A percentile compares a stretch with the other conserved stretches of the same genome.
Conservation (phyloP, 2,113 vertebrate genomes). For the Gymnobelideus leadbeateri region DNA sequence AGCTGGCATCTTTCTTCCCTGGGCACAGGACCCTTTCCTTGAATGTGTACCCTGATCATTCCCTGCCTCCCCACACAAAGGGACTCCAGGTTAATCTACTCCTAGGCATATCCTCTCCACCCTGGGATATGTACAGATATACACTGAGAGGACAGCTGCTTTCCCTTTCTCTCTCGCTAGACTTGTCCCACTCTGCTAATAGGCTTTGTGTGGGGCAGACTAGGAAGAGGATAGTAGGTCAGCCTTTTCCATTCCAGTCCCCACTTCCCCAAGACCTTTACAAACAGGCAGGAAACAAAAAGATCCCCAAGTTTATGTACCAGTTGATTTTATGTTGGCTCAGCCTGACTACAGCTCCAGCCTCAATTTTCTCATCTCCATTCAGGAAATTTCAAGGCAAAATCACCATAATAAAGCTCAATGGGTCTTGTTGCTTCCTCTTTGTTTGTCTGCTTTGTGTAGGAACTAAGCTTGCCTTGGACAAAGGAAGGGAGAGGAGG, state of each 20-base stretch:
- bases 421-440: background rate
- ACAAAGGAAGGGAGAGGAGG: background rate
- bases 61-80: background rate
- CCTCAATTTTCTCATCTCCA: background rate
- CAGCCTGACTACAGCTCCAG: background rate
- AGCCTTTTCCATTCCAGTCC: background rate
- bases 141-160: background rate
- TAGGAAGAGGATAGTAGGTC: background rate
- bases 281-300: background rate
- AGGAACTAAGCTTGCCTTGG: background rate
- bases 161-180: background rate
- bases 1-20: slow-evolving; percentile 4
- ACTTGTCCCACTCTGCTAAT: background rate
- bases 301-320: background rate
- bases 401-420: background rate
- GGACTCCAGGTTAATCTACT: background rate
- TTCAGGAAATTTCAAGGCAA: background rate
- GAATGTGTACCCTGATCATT: background rate
- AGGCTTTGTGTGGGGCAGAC: background rate
- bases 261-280: background rate
- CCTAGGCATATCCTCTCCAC: background rate
- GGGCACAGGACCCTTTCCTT: slow-evolving; percentile 6
- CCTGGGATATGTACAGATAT: background rate
- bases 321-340: background rate
- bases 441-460: background rate